Percentiles rank a stretch among this genome's conserved stretches.
Conservation (phyloP, 2,888 invertebrate species). For the Cosmia trapezina region DNA sequence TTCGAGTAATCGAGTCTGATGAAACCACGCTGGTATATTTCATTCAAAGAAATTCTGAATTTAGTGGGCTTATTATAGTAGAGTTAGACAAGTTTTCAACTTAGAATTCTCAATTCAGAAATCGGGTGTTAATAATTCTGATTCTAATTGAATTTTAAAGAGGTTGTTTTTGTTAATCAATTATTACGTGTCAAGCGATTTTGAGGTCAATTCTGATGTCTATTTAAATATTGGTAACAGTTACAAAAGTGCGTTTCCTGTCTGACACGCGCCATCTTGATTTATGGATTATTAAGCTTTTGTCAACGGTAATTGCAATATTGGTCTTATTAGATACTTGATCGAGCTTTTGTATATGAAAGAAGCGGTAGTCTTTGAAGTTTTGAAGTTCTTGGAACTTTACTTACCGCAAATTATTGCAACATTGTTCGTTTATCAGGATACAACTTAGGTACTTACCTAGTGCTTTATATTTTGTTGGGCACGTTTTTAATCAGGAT, state of each 20-base stretch:
- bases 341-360: constrained; percentile 10
- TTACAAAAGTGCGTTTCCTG: constrained; percentile 4
- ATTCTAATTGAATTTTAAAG: constrained; percentile 2
- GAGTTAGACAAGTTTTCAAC: background rate
- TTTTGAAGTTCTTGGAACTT: too few relatives aligned
- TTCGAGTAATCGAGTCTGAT: too few relatives aligned
- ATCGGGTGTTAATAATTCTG: background rate
- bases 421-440: constrained; percentile 1
- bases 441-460: background rate
- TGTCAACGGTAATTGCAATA: constrained; percentile 7
- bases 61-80: background rate
- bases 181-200: constrained; percentile 20
- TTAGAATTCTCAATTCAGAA: background rate
- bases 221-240: constrained; percentile 12
- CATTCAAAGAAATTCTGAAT: background rate
- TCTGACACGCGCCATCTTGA: background rate
- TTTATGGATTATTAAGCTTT: constrained; percentile 13
- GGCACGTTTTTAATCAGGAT: constrained; percentile 1
- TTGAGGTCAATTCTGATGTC: constrained; percentile 19
- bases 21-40: too few relatives aligned
- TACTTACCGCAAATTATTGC: background rate
- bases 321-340: background rate
- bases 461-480: background rate
- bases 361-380: constrained; percentile 18
- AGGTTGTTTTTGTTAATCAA: constrained; percentile 8